Conservation (phyloP, 2,797 vertebrate species). For the Urocyon cinereoargenteus region DNA sequence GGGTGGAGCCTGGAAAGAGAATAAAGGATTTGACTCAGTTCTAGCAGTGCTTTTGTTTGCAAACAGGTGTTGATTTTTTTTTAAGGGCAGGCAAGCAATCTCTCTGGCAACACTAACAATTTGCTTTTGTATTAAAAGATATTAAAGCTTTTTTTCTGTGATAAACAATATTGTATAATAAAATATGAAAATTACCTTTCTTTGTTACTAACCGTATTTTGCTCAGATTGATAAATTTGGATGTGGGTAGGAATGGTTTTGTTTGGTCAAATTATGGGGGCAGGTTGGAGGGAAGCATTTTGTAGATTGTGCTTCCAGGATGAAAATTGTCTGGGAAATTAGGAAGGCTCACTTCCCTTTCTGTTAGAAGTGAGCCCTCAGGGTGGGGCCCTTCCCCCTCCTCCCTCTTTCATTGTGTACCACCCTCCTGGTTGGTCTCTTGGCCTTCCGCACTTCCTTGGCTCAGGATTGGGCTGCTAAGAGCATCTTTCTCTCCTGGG, state of each 20-base stretch:
- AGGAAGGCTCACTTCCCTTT: background rate
- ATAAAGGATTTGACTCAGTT: background rate
- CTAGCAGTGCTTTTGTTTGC: slow-evolving; percentile 29
- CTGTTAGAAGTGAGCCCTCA: background rate
- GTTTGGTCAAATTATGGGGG: background rate
- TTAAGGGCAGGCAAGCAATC: slow-evolving; percentile 48
- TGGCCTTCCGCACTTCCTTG: background rate
- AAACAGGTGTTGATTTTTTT: slow-evolving; percentile 58
- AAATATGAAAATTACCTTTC: slow-evolving; percentile 62
- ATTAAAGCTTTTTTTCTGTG: slow-evolving; percentile 64
- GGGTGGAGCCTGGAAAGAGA: background rate
- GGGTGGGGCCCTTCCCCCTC: background rate
- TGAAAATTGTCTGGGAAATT: background rate
- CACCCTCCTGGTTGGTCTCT: background rate
- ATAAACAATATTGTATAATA: slow-evolving; percentile 62
- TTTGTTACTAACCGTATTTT: slow-evolving; percentile 54
- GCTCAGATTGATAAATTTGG: slow-evolving; percentile 14
- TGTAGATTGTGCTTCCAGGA: background rate
- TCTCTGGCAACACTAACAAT: slow-evolving; percentile 46
- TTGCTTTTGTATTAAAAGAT: slow-evolving; percentile 54
- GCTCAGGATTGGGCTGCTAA: background rate
- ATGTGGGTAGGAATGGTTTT: background rate
- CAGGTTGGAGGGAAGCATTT: background rate
- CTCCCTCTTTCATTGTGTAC: background rate
- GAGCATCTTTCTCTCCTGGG: background rate